Base-by-base conservation (phyloP, 2,888 invertebrate genomes). In the Luffia ferchaultella region DNA sequence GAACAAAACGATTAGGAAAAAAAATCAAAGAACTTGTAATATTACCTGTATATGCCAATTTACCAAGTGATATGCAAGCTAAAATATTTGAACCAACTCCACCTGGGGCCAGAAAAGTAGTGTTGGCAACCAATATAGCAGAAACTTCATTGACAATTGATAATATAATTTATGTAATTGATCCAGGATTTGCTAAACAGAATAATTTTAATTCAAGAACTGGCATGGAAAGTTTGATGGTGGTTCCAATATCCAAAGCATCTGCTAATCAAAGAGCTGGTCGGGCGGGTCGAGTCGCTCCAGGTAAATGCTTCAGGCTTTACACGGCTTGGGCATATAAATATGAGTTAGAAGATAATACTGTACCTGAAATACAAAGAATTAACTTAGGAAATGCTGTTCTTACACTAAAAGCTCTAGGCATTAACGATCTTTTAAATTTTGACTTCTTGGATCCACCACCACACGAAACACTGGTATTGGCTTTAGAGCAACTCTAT, bases 321-420 rank as follows among this genome's bases (percentile, higher is more conserved):
- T 99, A 98, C 70, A 99, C 99, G 1, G 95, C 97, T 0, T 98
- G 97, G 98, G 97, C 98, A 0, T 99, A 96, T 73, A 95, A 98
- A 68, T 93, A 98, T 71, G 99, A 99, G 76, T 85, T 99, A 51
- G 98, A 99, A 76, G 98, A 98, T 58, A 98, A 98, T 64, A 97
- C 98, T 1, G 91, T 98, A 16, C 99, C 99, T 0, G 99, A 99
- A 86, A 99, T 99, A 60, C 98, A 98, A 70, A 87, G 99, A 59
- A 98, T 98, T 44, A 99, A 99, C 85, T 87, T 98, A 50, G 93
- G 96, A 42, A 99, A 99, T 84, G 98, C 98, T 5, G 99, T 99
- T 3, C 86, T 99, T 2, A 93, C 97, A 77, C 82, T 99, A 20
- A 98, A 99, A 78, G 97, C 97, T 17, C 82, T 99, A 20, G 98